Evolutionary conservation across 2,113 vertebrate genomes (phyloP), one percentile per base, ranked within the genome.

Genomic region (Gambusia affinis): DNA sequence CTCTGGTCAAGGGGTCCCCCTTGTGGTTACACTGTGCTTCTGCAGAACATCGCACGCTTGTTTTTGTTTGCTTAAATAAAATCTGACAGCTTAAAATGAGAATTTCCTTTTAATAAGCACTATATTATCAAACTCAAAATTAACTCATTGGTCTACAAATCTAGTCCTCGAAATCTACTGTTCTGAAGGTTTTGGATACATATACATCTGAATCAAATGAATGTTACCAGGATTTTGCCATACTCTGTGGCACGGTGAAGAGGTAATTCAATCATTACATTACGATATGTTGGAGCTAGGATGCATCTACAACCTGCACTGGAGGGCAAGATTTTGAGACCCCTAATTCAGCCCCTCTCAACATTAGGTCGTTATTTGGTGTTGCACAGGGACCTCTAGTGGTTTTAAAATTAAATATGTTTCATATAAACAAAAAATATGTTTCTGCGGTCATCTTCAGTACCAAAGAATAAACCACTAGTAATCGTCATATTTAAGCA

Each of bases 1-100:
- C 29, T 85, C 10, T 80, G 81, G 85, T 87, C 83, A 87, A 33
- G 82, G 76, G 81, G 72, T 2, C 84, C 88, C 65, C 72, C 87
- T 11, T 72, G 86, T 82, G 90, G 87, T 51, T 61, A 65, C 1
- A 57, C 0, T 57, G 51, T 57, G 51, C 24, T n/a, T 57, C 51
- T 57, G 51, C 22, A n/a, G 51, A 57, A n/a, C 24, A 11, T 57
- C 0, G 24, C 8, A 35, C 22, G 14, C 12, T 14, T 62, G n/a
- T 44, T 19, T 39, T n/a, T 12, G 2, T 22, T 4, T 24, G 4
- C 33, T 64, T 22, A 64, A 33, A 64, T 31, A 64, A 31, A 33
- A 33, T 11, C 17, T 64, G 7, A 30, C 10, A 22, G 19, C 62
- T 64, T 31, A 22, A 64, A 64, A 33, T 19, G 0, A 64, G 33